Base-by-base conservation (phyloP, 2,113 vertebrate genomes). In the Setophaga kirtlandii region DNA sequence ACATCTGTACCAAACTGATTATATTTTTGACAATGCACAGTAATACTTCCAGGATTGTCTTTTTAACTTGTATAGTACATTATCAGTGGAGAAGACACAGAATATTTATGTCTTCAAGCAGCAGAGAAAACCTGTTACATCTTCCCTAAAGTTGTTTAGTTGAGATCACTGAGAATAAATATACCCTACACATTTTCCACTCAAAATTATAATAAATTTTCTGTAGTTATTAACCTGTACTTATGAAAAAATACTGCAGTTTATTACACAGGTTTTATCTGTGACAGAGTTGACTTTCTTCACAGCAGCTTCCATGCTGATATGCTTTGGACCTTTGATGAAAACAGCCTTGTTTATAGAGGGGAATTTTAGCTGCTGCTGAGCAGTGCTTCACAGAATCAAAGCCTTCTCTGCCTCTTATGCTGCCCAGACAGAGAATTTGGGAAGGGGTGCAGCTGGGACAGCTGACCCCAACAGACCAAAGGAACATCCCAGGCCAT, bases 401-500 rank as follows among this genome's bases (percentile, higher is more conserved):
- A 42, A 58, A 7, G 14, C 3, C 9, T 64, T 77, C 22, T 21
- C 7, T 74, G 4, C 10, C 76, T 53, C 31, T 49, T 20, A 39
- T 0, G 0, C 10, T 7, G 4, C 31, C 8, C n/a, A 24, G 7
- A 27, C 9, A 55, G 19, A 69, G 44, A 37, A 35, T 15, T 4
- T 74, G 44, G 15, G 47, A 47, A 15, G 17, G 4, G 8, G 9
- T 21, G 49, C 17, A 70, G 5, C 12, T 1, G 13, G 11, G 20
- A 62, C 9, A 39, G 47, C 21, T 53, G 59, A 50, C 11, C 21
- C 17, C 15, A 62, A 6, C 9, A 15, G 35, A 13, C 5, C 18
- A 58, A 24, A 90, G 19, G 25, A 5, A 15, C 37, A 30, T 46
- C 1, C 23, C 30, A 73, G 4, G 14, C 7, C 12, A 39, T 9